Conservation (phyloP, 2,888 invertebrate genomes). For the Drosophila mayaguana region DNA sequence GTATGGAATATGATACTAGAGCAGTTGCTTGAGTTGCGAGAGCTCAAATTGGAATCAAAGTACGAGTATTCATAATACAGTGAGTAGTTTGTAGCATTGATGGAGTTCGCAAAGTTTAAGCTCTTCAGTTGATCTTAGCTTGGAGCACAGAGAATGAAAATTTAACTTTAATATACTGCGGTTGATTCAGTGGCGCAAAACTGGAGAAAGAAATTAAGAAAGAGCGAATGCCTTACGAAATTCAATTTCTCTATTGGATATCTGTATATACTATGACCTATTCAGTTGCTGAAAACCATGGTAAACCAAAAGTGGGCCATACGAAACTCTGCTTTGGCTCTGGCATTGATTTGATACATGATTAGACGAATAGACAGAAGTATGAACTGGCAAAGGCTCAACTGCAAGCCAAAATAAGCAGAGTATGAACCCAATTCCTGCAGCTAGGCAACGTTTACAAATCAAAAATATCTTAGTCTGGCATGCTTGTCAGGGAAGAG, state of each 20-base stretch:
- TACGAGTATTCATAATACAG: not conserved
- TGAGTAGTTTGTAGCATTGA: not conserved
- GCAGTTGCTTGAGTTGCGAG: not conserved
- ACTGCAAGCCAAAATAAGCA: not conserved
- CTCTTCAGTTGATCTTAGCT: too few relatives aligned
- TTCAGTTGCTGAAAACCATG: too few relatives aligned
- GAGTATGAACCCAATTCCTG: not conserved
- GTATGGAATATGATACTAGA: not conserved
- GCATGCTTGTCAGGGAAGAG: not conserved
- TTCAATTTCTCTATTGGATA: not conserved
- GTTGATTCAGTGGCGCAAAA: too few relatives aligned
- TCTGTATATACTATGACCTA: not conserved
- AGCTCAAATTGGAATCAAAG: not conserved
- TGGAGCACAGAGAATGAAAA: not conserved
- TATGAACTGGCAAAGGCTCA: not conserved
- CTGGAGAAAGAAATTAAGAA: too few relatives aligned
- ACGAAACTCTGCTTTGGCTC: too few relatives aligned
- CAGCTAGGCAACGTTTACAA: too few relatives aligned
- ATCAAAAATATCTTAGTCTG: too few relatives aligned
- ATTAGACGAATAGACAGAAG: too few relatives aligned
- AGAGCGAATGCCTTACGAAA: too few relatives aligned
- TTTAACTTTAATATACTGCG: not conserved
- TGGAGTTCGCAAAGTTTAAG: not conserved
- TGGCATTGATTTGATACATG: not conserved
- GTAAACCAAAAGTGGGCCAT: not conserved